Conservation (phyloP, 2,797 vertebrate genomes). For the Picus viridis region DNA sequence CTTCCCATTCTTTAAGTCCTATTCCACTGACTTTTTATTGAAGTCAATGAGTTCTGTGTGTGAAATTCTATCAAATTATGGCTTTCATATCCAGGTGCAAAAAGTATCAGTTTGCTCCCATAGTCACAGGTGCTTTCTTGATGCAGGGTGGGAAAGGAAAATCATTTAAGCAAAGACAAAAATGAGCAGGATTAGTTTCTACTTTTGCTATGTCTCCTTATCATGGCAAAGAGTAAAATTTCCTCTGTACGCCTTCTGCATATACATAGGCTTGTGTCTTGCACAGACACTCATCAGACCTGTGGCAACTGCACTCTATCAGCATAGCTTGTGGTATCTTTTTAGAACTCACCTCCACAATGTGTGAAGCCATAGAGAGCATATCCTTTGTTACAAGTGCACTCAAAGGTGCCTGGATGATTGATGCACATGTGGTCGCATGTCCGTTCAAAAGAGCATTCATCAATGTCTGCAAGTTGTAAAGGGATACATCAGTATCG, state of each 20-base stretch:
- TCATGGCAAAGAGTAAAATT: not conserved
- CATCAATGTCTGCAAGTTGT: conserved; percentile 92
- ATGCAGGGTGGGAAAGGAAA: not conserved
- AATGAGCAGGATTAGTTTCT: not conserved
- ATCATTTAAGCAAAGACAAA: not conserved
- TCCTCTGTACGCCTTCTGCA: accelerated
- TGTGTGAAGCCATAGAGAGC: conserved; percentile 93
- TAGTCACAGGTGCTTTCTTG: not conserved
- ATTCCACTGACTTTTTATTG: not conserved
- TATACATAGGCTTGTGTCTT: not conserved
- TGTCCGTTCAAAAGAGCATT: conserved; percentile 95
- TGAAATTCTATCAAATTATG: not conserved
- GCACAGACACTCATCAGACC: not conserved
- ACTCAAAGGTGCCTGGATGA: conserved; percentile 91
- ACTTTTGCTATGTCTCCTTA: not conserved
- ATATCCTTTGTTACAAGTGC: conserved; percentile 91
- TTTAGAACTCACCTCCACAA: conserved; percentile 90
- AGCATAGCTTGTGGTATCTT: not conserved
- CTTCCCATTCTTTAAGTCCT: not conserved
- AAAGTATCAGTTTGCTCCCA: not conserved
- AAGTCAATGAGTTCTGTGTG: not conserved
- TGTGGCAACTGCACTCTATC: not conserved
- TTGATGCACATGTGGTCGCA: conserved; percentile 97
- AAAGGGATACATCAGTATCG: conserved; percentile 50
- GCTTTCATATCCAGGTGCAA: not conserved